Evolutionary conservation across 2,888 invertebrate species (phyloP).

Genomic region (Ptycholaimellus sp.): DNA sequence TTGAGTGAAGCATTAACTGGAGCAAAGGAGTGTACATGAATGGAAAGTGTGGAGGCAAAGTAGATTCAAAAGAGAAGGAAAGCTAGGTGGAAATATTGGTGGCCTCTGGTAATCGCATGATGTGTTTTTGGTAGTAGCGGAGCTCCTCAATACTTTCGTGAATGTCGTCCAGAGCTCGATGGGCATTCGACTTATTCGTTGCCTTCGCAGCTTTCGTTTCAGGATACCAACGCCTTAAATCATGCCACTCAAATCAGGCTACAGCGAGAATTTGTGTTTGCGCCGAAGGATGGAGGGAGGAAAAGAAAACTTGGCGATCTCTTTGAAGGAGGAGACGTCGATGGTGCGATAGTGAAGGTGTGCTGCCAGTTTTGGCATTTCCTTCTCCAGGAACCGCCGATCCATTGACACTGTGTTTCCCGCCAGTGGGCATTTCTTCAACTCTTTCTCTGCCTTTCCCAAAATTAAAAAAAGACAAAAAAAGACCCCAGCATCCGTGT

Average conservation of each 20-base stretch:
- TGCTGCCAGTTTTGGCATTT: constrained; percentile 51
- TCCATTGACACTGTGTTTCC: constrained; percentile 74
- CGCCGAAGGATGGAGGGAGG: neutral
- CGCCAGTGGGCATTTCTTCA: constrained; percentile 41
- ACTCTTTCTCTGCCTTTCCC: neutral
- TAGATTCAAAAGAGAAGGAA: too few relatives aligned
- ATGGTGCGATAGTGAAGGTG: constrained; percentile 74
- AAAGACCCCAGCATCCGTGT: constrained; percentile 26
- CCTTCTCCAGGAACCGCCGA: constrained; percentile 49
- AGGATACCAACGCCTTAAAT: constrained; percentile 42
- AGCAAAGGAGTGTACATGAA: too few relatives aligned
- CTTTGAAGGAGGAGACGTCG: constrained; percentile 72
- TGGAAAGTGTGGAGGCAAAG: too few relatives aligned
- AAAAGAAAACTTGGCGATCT: constrained; percentile 33
- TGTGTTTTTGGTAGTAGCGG: constrained; percentile 45
- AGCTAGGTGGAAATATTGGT: too few relatives aligned
- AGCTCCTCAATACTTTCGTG: constrained; percentile 59
- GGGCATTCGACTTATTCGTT: constrained; percentile 23
- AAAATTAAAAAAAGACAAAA: constrained; percentile 1
- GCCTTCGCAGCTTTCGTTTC: constrained; percentile 20
- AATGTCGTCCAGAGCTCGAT: constrained; percentile 46
- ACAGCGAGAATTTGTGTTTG: too few relatives aligned
- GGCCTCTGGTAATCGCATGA: too few relatives aligned
- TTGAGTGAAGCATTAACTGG: too few relatives aligned
- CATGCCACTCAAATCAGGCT: too few relatives aligned